Evolutionary conservation across 37 sponge, comb jelly and placozoan species (phyloP).

Genomic region (Cladorhizidae sp.): DNA sequence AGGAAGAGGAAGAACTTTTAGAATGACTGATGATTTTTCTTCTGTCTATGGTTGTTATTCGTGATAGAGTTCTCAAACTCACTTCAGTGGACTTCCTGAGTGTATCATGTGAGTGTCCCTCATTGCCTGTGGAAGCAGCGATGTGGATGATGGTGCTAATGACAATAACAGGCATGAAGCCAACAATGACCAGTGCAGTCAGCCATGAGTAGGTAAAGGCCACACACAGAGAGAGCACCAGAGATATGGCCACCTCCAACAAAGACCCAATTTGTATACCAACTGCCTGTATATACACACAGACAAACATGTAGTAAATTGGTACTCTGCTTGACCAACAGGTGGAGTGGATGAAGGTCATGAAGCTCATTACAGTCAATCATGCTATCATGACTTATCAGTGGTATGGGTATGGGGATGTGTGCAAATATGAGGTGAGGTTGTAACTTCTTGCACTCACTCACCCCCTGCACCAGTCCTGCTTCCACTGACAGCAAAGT

Average conservation of each 20-base stretch:
- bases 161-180: slow-evolving; percentile 39
- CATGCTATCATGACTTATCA: background rate
- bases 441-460: slow-evolving; percentile 9
- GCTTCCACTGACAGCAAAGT: slow-evolving; percentile 85
- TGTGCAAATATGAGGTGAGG: too few species aligned
- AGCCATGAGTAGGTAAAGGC: slow-evolving; percentile 77
- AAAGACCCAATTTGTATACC: slow-evolving; percentile 64
- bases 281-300: slow-evolving; percentile 33
- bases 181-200: slow-evolving; percentile 57
- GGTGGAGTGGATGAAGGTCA: too few species aligned
- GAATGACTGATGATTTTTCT: too few species aligned
- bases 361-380: background rate
- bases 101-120: slow-evolving; percentile 12
- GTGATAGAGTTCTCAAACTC: background rate
- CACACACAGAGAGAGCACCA: slow-evolving; percentile 40
- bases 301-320: too few species aligned
- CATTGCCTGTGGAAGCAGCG: background rate
- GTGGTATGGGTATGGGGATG: background rate
- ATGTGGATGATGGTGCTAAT: slow-evolving; percentile 16
- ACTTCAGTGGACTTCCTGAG: slow-evolving; percentile 55
- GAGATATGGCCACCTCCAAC: slow-evolving; percentile 26
- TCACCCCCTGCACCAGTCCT: slow-evolving; percentile 80
- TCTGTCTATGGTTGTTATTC: background rate
- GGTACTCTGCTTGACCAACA: too few species aligned
- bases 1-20: background rate